These are phyloP conservation scores for Pollenia angustigena DNA, from an alignment of 2,888 invertebrate genomes.

Conservation along the genomic window DNA sequence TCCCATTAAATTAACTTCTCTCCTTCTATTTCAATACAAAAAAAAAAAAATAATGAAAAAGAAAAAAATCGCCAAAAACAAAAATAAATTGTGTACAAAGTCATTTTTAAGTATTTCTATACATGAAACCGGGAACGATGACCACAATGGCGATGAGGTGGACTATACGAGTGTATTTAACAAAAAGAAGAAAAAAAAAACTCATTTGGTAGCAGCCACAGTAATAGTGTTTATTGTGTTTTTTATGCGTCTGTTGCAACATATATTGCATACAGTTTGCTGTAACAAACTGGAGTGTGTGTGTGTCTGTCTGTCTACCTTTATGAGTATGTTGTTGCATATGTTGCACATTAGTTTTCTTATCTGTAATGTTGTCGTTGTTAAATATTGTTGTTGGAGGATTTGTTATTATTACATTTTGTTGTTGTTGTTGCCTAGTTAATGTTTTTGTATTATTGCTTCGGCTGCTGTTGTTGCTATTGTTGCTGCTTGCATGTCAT, in stretches of 20 bases:
- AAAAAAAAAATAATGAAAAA: background rate
- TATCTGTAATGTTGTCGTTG: conserved; percentile 69
- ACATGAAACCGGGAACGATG: conserved; percentile 49
- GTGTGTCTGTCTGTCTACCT: conserved; percentile 2
- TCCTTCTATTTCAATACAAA: conserved; percentile 28
- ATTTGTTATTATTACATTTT: conserved; percentile 69
- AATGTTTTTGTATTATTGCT: conserved; percentile 48
- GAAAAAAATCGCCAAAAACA: conserved; percentile 22
- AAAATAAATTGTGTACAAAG: conserved; percentile 54
- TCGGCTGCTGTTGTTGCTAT: conserved; percentile 31
- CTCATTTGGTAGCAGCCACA: conserved; percentile 66
- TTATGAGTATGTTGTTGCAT: conserved; percentile 71
- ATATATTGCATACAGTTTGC: conserved; percentile 15
- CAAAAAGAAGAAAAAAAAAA: background rate
- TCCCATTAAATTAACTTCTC: conserved; percentile 67
- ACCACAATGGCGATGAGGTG: conserved; percentile 40
- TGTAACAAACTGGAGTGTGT: background rate
- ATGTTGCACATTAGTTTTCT: conserved; percentile 73
- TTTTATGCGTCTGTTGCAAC: conserved; percentile 66
- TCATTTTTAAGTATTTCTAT: conserved; percentile 60
- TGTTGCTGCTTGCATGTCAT: conserved; percentile 53
- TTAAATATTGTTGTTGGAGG: conserved; percentile 67
- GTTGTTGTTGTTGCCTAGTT: conserved; percentile 41
- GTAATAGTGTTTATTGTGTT: conserved; percentile 70
- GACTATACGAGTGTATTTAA: conserved; percentile 55